A percentile compares a stretch with the other conserved stretches of the same genome.
Evolutionary conservation across 2,888 invertebrate species (phyloP).

Genomic region (Allolobophora icterica): DNA sequence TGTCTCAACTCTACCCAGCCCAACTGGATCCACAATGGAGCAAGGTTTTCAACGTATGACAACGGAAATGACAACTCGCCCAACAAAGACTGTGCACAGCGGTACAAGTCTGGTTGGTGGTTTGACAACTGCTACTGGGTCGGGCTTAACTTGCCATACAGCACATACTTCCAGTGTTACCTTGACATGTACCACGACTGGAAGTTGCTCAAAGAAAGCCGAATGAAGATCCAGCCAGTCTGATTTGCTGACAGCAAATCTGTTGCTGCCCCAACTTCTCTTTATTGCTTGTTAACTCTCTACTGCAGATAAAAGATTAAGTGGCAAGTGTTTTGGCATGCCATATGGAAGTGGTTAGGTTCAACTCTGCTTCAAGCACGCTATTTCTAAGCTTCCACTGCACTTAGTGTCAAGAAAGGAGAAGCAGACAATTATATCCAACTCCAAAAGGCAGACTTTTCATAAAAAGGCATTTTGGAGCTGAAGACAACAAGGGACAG

Average conservation of each 20-base stretch:
- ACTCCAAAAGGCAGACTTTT: too few species aligned
- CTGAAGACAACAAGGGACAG: too few species aligned
- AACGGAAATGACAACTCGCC: background rate
- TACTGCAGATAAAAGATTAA: too few species aligned
- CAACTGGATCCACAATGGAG: background rate
- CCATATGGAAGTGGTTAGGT: too few species aligned
- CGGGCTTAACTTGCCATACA: background rate
- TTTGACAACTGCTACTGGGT: constrained; percentile 7
- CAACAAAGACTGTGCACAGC: background rate
- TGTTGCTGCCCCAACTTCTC: too few species aligned
- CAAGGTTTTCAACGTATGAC: background rate
- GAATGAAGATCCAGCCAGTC: constrained; percentile 11
- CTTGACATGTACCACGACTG: background rate
- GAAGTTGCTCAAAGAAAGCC: background rate
- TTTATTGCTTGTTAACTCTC: too few species aligned
- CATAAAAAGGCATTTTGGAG: too few species aligned
- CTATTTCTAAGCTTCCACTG: too few species aligned
- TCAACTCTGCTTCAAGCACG: too few species aligned
- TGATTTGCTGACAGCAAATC: background rate
- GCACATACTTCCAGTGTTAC: background rate
- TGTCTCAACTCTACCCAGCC: background rate
- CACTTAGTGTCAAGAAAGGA: too few species aligned
- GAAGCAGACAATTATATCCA: too few species aligned
- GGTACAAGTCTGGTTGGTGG: background rate
- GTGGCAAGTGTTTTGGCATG: too few species aligned